A percentile compares a stretch with the other conserved stretches of the same genome.
These are phyloP conservation scores for Drosophila guanche DNA, from an alignment of 1,140 invertebrate species.

Conservation along the genomic window DNA sequence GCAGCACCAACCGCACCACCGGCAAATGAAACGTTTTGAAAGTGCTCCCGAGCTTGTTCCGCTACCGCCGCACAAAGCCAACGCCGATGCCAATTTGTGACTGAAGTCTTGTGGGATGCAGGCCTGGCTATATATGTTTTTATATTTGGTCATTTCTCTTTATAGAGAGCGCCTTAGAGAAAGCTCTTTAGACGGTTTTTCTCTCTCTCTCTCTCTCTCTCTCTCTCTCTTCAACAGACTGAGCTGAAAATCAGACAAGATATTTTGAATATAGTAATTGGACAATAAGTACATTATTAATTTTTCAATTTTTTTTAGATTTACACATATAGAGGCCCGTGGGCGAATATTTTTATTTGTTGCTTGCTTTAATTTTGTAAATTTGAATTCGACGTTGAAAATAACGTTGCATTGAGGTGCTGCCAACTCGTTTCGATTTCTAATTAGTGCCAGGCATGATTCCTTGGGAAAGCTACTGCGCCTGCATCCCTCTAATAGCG, in stretches of 20 bases:
- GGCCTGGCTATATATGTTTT: constrained; percentile 53
- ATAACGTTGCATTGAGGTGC: no score
- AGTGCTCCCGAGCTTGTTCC: no score
- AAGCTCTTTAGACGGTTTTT: constrained; percentile 32
- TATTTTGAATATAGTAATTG: not conserved
- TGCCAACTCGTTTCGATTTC: no score
- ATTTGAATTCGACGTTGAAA: no score
- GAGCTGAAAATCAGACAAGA: no score
- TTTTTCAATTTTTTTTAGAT: not conserved
- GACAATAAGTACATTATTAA: not conserved
- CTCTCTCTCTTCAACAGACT: not conserved
- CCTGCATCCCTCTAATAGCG: constrained; percentile 1
- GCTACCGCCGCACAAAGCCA: constrained; percentile 35
- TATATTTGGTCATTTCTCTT: constrained; percentile 40
- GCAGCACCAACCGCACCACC: constrained; percentile 22
- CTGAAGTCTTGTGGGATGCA: constrained; percentile 59
- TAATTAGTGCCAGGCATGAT: no score
- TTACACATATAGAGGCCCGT: no score
- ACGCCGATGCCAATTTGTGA: constrained; percentile 47
- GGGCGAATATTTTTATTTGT: no score
- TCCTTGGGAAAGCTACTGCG: no score
- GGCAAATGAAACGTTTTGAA: no score
- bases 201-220: no score
- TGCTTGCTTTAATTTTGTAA: no score
- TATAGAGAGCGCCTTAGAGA: constrained; percentile 23